Conservation (phyloP, 37 sponge, comb jelly and placozoan species). For the Haliclona indistincta region DNA sequence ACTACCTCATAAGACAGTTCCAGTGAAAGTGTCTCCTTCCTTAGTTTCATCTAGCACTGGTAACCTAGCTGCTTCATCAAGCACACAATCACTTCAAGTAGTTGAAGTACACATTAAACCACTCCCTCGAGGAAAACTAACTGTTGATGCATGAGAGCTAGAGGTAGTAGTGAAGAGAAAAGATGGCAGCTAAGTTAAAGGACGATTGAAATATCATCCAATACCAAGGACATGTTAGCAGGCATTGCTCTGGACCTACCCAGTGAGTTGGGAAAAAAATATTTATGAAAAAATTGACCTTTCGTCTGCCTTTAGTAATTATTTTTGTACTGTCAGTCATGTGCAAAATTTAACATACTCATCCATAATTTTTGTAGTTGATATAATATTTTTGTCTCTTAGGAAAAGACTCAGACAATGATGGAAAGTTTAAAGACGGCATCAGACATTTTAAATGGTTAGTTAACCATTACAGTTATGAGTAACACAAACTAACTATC, state of each 20-base stretch:
- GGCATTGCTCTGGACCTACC: conserved; percentile 32
- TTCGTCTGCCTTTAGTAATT: neutral
- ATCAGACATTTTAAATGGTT: conserved; percentile 55
- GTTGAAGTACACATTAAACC: no score
- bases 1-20: no score
- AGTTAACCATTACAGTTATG: neutral
- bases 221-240: conserved; percentile 20
- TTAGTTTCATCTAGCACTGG: no score
- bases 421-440: conserved; percentile 50
- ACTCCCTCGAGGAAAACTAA: no score
- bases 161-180: conserved; percentile 46
- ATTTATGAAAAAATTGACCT: no score
- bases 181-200: conserved; percentile 24
- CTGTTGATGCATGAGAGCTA: no score
- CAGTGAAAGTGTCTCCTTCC: no score
- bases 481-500: neutral
- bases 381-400: neutral
- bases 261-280: conserved; percentile 17
- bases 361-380: neutral
- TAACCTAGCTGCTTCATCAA: no score
- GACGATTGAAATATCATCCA: conserved; percentile 23
- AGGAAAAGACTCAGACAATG: neutral
- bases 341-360: neutral
- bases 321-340: neutral
- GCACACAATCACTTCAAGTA: no score